Percentiles rank a stretch among this genome's conserved stretches.
Evolutionary conservation across 2,113 vertebrate genomes (phyloP).

Genomic region (Sprattus sprattus): DNA sequence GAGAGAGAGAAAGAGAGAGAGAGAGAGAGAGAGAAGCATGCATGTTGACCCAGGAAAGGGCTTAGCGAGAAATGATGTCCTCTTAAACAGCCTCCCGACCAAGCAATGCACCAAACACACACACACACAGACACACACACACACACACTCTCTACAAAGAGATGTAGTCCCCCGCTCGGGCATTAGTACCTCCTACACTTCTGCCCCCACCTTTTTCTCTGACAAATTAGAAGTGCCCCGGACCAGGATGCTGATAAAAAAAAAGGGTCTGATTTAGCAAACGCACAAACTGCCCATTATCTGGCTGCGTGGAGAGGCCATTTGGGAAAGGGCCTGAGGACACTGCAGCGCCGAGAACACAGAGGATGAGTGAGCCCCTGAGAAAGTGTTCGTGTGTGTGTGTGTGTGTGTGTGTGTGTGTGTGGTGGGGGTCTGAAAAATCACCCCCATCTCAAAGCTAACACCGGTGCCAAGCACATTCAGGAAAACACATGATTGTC

Average conservation of each 20-base stretch:
- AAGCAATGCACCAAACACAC: slow-evolving; percentile 64
- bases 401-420: neutral
- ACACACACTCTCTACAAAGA: slow-evolving; percentile 31
- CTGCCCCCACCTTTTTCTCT: slow-evolving; percentile 70
- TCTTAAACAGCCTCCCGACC: slow-evolving; percentile 80
- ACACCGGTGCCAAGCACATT: slow-evolving; percentile 68
- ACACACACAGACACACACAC: slow-evolving; percentile 27
- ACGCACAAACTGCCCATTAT: slow-evolving; percentile 83
- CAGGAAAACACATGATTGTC: slow-evolving; percentile 66
- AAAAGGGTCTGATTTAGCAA: slow-evolving; percentile 78
- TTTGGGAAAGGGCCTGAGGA: slow-evolving; percentile 78
- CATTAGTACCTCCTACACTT: slow-evolving; percentile 35
- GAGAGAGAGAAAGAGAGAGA: neutral
- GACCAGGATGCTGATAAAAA: slow-evolving; percentile 74
- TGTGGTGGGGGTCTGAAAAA: slow-evolving; percentile 69
- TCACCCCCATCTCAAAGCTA: slow-evolving; percentile 68
- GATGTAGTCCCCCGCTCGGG: slow-evolving; percentile 23
- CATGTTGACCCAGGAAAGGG: slow-evolving; percentile 75
- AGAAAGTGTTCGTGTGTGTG: neutral
- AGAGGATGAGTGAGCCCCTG: slow-evolving; percentile 5
- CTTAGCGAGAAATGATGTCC: slow-evolving; percentile 85
- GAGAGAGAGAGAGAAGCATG: slow-evolving; percentile 53
- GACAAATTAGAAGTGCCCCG: slow-evolving; percentile 80
- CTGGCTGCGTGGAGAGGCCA: slow-evolving; percentile 78
- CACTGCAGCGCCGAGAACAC: slow-evolving; percentile 58